Conservation (phyloP, 2,113 vertebrate genomes). For the Psilopsiagon aymara region DNA sequence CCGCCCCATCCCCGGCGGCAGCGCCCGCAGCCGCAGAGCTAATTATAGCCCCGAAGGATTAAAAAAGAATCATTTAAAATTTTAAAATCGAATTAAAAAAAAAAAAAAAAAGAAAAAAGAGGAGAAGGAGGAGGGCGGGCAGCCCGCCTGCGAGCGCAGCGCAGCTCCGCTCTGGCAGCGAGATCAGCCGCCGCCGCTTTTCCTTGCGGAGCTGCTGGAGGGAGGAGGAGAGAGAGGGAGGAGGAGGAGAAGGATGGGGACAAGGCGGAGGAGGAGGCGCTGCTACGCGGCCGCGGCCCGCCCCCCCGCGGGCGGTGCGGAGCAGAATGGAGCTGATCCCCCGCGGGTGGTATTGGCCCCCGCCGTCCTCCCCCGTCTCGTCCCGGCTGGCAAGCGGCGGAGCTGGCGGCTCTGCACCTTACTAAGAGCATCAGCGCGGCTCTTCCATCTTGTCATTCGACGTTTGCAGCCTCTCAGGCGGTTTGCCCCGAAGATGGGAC, state of each 20-base stretch:
- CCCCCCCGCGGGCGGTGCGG: background rate
- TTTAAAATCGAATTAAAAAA: background rate
- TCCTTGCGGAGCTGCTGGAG: background rate
- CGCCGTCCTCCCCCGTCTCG: background rate
- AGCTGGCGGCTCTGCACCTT: background rate
- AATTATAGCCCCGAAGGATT: background rate
- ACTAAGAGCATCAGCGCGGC: background rate
- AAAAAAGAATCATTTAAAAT: background rate
- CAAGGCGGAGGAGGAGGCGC: background rate
- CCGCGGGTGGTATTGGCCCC: background rate
- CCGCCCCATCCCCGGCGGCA: constrained; percentile 6
- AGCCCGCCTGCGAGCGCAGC: background rate
- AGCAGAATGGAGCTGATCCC: background rate
- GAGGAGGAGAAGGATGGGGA: background rate
- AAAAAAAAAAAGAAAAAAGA: background rate
- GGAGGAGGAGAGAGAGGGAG: background rate
- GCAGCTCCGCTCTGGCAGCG: background rate
- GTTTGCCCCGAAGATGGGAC: background rate
- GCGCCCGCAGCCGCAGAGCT: background rate
- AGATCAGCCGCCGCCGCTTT: constrained; percentile 12
- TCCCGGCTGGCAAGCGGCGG: background rate
- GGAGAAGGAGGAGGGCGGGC: accelerated
- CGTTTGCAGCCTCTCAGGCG: background rate
- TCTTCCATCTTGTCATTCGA: background rate
- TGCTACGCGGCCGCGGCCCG: background rate